These are phyloP conservation scores for Delia radicum DNA, from an alignment of 1,140 invertebrate species.

Conservation along the genomic window DNA sequence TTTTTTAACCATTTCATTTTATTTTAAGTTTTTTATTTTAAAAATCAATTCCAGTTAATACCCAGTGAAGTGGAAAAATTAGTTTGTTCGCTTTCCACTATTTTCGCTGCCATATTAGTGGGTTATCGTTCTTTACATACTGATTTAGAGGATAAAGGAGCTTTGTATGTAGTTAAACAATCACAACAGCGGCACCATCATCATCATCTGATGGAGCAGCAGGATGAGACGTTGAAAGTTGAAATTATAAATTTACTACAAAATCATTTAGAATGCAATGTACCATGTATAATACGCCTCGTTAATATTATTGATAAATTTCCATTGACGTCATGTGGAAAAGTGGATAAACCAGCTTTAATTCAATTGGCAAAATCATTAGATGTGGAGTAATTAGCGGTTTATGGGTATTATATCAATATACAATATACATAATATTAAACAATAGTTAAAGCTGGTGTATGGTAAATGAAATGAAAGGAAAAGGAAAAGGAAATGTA, in stretches of 20 bases:
- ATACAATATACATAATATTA: too few species aligned
- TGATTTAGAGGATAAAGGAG: not conserved
- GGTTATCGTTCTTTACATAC: not conserved
- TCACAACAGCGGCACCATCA: not conserved
- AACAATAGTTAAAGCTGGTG: too few species aligned
- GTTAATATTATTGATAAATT: conserved; percentile 6
- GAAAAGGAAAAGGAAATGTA: too few species aligned
- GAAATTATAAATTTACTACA: not conserved
- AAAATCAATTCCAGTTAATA: not conserved
- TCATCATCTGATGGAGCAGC: not conserved
- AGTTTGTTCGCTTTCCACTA: not conserved
- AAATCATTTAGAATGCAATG: not conserved
- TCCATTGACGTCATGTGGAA: conserved; percentile 10
- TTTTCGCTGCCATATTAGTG: not conserved
- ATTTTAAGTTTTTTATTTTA: not conserved
- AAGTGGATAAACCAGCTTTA: not conserved
- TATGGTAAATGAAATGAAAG: too few species aligned
- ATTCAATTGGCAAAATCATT: conserved; percentile 4
- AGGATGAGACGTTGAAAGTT: not conserved
- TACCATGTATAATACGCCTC: not conserved
- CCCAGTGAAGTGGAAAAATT: not conserved
- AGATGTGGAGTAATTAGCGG: not conserved
- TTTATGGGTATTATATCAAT: not conserved
- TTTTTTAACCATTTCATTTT: not conserved
- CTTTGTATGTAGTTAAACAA: not conserved